A percentile compares a stretch with the other conserved stretches of the same genome.
These are phyloP conservation scores for Phylloscopus collybita DNA, from an alignment of 2,797 vertebrate genomes.

Conservation along the genomic window DNA sequence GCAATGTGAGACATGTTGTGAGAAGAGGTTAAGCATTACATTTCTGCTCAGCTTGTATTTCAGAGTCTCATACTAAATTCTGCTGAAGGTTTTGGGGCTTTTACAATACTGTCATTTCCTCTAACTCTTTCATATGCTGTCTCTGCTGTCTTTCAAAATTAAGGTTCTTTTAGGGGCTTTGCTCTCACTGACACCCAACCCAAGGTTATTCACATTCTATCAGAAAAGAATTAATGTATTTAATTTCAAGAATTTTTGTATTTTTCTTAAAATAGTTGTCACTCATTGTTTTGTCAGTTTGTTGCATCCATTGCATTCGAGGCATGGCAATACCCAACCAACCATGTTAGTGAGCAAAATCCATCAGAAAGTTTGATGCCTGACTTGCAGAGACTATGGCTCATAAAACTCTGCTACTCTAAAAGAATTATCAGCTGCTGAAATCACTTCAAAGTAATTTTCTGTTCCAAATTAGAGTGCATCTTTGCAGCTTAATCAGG, in stretches of 20 bases:
- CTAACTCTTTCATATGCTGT: not conserved
- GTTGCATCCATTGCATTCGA: not conserved
- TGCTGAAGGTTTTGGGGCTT: not conserved
- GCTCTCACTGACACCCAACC: not conserved
- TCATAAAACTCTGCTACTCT: not conserved
- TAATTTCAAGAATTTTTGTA: not conserved
- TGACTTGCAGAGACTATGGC: not conserved
- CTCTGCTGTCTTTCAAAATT: not conserved
- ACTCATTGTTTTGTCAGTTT: not conserved
- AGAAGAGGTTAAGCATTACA: not conserved
- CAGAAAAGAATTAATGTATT: not conserved
- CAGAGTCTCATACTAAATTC: not conserved
- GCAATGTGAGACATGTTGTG: not conserved
- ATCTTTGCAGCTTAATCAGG: slow-evolving; percentile 43
- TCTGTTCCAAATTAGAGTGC: slow-evolving; percentile 47
- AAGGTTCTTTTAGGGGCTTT: not conserved
- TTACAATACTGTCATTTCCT: not conserved
- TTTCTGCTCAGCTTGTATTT: not conserved
- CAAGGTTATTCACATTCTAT: not conserved
- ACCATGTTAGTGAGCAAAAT: not conserved
- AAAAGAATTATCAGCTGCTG: slow-evolving; percentile 6
- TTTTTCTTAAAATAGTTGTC: not conserved
- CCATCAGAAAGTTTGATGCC: not conserved
- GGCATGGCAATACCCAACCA: not conserved
- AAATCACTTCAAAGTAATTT: slow-evolving; percentile 42